These are phyloP conservation scores for Prunella himalayana DNA, from an alignment of 2,113 vertebrate genomes.

Conservation along the genomic window DNA sequence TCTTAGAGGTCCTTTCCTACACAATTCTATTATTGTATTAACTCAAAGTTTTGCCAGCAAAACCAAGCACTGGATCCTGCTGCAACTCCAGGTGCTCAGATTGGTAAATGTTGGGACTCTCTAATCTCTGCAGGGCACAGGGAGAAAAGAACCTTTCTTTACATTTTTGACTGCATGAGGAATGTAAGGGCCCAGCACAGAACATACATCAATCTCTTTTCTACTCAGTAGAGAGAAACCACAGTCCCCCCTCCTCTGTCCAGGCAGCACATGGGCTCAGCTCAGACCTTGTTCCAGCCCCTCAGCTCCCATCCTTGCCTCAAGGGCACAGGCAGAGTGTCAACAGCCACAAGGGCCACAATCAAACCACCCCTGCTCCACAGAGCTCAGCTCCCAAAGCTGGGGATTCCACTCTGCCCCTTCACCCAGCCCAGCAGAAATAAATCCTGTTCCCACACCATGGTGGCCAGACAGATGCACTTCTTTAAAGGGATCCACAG, in stretches of 20 bases:
- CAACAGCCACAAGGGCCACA: neutral
- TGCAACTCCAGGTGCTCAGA: neutral
- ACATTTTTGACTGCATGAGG: neutral
- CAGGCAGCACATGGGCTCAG: rapidly evolving
- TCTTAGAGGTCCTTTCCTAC: neutral
- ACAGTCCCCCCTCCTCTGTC: neutral
- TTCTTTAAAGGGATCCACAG: neutral
- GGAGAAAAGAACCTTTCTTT: neutral
- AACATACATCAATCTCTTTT: neutral
- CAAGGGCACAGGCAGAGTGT: rapidly evolving
- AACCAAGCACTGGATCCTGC: neutral
- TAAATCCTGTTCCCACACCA: neutral
- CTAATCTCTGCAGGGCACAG: neutral
- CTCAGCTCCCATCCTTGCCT: neutral
- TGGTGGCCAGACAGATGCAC: rapidly evolving
- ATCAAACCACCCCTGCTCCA: neutral
- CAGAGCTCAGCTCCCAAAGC: rapidly evolving
- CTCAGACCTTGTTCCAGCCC: neutral
- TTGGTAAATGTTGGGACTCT: neutral
- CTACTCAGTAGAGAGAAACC: neutral
- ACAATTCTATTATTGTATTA: neutral
- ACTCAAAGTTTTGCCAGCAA: neutral
- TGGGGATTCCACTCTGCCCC: neutral
- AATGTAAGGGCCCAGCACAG: neutral
- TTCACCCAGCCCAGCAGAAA: neutral